Evolutionary conservation across 2,113 vertebrate species (phyloP), one percentile per base, ranked within the genome.

Genomic region (Camelus bactrianus): DNA sequence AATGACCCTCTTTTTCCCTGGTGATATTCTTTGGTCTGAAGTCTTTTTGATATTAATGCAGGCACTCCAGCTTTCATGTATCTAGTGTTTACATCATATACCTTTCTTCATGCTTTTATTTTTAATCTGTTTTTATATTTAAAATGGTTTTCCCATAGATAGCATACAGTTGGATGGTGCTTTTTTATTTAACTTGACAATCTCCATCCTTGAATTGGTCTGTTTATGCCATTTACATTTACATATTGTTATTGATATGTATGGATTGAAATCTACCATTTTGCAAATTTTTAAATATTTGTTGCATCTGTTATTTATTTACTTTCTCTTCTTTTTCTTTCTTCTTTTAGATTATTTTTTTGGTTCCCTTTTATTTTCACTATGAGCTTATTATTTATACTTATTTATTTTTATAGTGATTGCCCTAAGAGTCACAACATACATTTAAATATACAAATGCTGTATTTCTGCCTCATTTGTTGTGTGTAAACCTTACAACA

Each of bases 361-460:
- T 77, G 24, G 73, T 73, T 46, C 32, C 72, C 85, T 81, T 92
- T 91, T 80, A 82, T 86, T 94, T 87, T 94, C 26, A 60, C 50
- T 87, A 82, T 82, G 77, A 52, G 22, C 8, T 73, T 86, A 50
- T 62, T n/a, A 70, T 62, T 80, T 84, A 56, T 91, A 46, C 9
- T 8, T 60, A 19, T 32, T 72, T 72, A 77, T 54, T 56, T 94
- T 81, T 83, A 42, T 75, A 76, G 15, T 77, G 48, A 30, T 60
- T 90, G 38, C 8, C 19, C 54, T 72, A 58, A 56, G 19, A 50
- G 58, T 84, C 76, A 65, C n/a, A 76, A 38, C 32, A 30, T 67
- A 91, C 48, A 46, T 73, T 67, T 76, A 73, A 83, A 72, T 83
- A 83, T 91, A 79, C 32, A 84, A 84, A 89, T 35, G 58, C 15